phyloP scores from a whole-genome alignment of 2,797 vertebrate species.

The Labroides dimidiatus region DNA sequence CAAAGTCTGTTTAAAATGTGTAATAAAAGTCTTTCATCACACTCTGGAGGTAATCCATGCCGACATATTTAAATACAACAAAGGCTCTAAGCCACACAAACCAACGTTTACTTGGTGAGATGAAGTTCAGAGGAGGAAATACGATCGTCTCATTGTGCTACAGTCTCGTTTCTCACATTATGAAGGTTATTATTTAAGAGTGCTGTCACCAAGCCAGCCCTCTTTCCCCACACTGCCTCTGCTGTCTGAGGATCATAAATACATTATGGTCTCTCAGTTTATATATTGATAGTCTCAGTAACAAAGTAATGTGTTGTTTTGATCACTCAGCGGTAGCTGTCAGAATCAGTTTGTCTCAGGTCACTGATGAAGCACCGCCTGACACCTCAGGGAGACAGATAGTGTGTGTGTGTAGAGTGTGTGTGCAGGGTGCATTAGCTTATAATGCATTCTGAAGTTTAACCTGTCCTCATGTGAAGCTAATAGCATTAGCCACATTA shows the following conservation, averaged over 20 bases:
- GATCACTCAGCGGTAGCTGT: slow-evolving; percentile 51
- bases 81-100: slow-evolving; percentile 11
- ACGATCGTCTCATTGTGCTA: slow-evolving; percentile 23
- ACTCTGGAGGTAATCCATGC: slow-evolving; percentile 8
- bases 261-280: slow-evolving; percentile 36
- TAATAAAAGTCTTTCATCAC: slow-evolving; percentile 9
- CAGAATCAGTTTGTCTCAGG: no score
- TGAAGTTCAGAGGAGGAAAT: slow-evolving; percentile 32
- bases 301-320: slow-evolving; percentile 55
- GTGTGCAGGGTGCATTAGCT: no score
- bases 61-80: slow-evolving; percentile 28
- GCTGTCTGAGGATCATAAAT: slow-evolving; percentile 31
- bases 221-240: slow-evolving; percentile 31
- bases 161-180: slow-evolving; percentile 42
- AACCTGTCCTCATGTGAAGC: no score
- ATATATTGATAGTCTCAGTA: slow-evolving; percentile 39
- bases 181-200: slow-evolving; percentile 56
- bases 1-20: slow-evolving; percentile 11
- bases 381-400: no score
- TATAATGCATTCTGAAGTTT: no score
- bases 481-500: no score
- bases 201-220: slow-evolving; percentile 57
- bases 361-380: no score
- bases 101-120: slow-evolving; percentile 27
- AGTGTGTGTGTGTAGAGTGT: no score